Percentiles rank a stretch among this genome's conserved stretches.
phyloP scores from a whole-genome alignment of 2,888 invertebrate genomes.

The Mimas tiliae region DNA sequence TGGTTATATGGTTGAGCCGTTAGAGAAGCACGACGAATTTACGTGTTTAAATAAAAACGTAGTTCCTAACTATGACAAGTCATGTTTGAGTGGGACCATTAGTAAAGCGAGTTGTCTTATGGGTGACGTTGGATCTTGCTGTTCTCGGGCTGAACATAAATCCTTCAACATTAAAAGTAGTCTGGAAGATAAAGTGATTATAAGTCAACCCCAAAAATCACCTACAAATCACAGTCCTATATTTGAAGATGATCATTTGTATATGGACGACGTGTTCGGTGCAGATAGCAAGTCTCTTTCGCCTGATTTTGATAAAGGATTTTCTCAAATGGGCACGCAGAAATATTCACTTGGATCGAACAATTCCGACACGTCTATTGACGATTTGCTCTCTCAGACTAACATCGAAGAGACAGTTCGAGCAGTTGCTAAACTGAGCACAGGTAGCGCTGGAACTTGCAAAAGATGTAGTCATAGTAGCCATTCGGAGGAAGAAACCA shows the following conservation, averaged over 20 bases:
- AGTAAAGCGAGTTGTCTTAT: constrained; percentile 78
- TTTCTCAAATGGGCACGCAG: constrained; percentile 68
- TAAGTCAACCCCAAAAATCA: constrained; percentile 86
- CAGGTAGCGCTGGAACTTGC: constrained; percentile 80
- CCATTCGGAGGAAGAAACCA: constrained; percentile 90
- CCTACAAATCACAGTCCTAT: constrained; percentile 85
- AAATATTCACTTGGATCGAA: constrained; percentile 85
- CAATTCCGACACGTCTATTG: constrained; percentile 87
- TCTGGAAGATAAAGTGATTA: constrained; percentile 83
- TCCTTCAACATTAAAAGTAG: constrained; percentile 66
- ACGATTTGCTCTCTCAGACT: constrained; percentile 85
- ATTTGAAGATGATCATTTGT: constrained; percentile 85
- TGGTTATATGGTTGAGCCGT: constrained; percentile 80
- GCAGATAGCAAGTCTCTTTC: constrained; percentile 85
- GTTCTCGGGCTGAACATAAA: constrained; percentile 71
- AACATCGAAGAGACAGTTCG: constrained; percentile 85
- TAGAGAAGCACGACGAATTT: constrained; percentile 70
- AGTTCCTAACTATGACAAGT: constrained; percentile 77
- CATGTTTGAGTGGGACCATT: constrained; percentile 77
- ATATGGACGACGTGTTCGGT: constrained; percentile 86
- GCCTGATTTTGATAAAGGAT: constrained; percentile 82
- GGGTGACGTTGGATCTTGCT: constrained; percentile 76
- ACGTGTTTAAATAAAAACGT: constrained; percentile 70
- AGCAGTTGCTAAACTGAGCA: constrained; percentile 76
- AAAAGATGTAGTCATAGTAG: constrained; percentile 88